Evolutionary conservation across 2,888 invertebrate species (phyloP).

Genomic region (Agrilus mali): DNA sequence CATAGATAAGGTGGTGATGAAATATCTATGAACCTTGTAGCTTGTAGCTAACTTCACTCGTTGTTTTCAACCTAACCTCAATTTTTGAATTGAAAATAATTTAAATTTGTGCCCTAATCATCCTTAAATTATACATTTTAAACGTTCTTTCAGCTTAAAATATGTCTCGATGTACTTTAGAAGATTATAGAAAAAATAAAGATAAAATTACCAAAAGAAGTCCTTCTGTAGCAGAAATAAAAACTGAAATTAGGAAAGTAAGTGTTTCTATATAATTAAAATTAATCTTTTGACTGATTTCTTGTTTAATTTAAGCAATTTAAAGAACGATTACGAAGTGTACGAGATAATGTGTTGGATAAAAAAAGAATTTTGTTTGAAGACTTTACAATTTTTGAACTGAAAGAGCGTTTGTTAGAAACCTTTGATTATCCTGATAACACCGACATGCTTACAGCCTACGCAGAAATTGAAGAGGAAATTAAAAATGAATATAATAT

Average conservation of each 20-base stretch:
- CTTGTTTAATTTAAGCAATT: constrained; percentile 11
- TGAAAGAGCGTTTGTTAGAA: constrained; percentile 13
- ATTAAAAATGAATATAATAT: constrained; percentile 14
- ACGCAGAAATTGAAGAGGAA: constrained; percentile 19
- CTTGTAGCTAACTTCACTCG: too few species aligned
- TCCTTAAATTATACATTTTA: too few species aligned
- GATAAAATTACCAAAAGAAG: background rate
- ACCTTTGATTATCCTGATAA: constrained; percentile 15
- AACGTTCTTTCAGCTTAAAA: too few species aligned
- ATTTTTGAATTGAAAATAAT: too few species aligned
- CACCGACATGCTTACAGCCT: constrained; percentile 17
- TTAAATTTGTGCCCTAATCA: too few species aligned
- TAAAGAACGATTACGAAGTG: constrained; percentile 9
- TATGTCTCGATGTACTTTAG: too few species aligned
- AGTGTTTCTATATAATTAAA: constrained; percentile 1
- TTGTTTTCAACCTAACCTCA: too few species aligned
- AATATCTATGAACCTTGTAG: too few species aligned
- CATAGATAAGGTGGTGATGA: too few species aligned
- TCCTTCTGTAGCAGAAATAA: constrained; percentile 8
- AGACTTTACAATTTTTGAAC: constrained; percentile 5
- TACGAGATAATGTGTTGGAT: constrained; percentile 8
- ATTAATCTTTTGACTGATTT: background rate
- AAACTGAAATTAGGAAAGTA: constrained; percentile 10
- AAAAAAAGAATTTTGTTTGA: constrained; percentile 5
- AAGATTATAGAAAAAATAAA: too few species aligned